A percentile compares a stretch with the other conserved stretches of the same genome.
Evolutionary conservation across 2,113 vertebrate species (phyloP).

Genomic region (Gobiocypris rarus): DNA sequence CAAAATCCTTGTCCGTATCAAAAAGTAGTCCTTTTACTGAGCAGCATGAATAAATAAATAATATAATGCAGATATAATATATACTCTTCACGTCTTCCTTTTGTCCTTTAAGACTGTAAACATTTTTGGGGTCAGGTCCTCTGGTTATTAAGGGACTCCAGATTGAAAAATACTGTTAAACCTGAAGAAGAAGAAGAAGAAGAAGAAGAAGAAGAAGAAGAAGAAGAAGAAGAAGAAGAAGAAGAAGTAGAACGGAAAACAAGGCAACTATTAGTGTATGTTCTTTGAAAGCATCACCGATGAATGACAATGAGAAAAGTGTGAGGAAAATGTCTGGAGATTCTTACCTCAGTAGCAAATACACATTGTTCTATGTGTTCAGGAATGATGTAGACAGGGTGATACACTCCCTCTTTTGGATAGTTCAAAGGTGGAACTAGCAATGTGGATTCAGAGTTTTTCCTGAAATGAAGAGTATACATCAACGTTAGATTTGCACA

Average conservation of each 20-base stretch:
- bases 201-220: no score
- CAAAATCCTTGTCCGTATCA: slow-evolving; percentile 53
- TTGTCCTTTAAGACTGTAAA: slow-evolving; percentile 64
- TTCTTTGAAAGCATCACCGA: background rate
- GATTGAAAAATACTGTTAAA: slow-evolving; percentile 58
- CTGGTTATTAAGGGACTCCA: slow-evolving; percentile 50
- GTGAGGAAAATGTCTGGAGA: background rate
- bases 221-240: background rate
- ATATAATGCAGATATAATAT: slow-evolving; percentile 58
- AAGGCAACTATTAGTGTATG: slow-evolving; percentile 1
- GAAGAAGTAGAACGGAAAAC: background rate
- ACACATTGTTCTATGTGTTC: slow-evolving; percentile 77
- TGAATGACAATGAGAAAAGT: background rate
- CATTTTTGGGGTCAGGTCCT: slow-evolving; percentile 50
- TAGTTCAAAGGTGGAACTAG: slow-evolving; percentile 64
- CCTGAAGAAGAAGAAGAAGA: slow-evolving; percentile 53
- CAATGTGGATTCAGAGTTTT: slow-evolving; percentile 68
- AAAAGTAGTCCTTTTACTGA: slow-evolving; percentile 60
- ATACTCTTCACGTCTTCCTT: slow-evolving; percentile 56
- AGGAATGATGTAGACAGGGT: slow-evolving; percentile 76
- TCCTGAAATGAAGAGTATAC: slow-evolving; percentile 63
- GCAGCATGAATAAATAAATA: slow-evolving; percentile 81
- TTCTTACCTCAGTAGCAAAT: slow-evolving; percentile 83
- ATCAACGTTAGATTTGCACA: slow-evolving; percentile 19
- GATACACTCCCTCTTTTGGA: slow-evolving; percentile 73